Evolutionary conservation across 2,113 vertebrate species (phyloP), one percentile per base, ranked within the genome.

Genomic region (Chlorodrepanis virens): DNA sequence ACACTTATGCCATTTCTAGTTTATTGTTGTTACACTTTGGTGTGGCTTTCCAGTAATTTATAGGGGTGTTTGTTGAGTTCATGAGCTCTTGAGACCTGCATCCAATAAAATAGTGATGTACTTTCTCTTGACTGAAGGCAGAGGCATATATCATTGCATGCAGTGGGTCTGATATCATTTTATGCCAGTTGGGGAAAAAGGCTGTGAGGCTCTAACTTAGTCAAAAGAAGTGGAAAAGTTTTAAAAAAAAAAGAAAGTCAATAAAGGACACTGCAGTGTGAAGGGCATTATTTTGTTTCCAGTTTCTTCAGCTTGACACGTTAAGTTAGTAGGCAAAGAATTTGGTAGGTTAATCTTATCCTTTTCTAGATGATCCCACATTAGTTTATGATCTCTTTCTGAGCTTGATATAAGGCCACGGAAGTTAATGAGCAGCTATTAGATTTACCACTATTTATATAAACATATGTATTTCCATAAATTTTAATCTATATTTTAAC

Each of bases 101-200:
- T 96, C 97, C 94, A 96, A 97, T 98, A 97, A 98, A 98, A 98
- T 89, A 97, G 94, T 96, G 94, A 86, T 97, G 97, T 97, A 91
- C 47, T 97, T 98, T 98, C 96, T 97, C 92, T 97, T 97, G 97
- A 98, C 95, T 96, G 95, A 98, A 97, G 94, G 94, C 95, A 97
- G 87, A 59, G 37, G 91, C 87, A 96, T 97, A 98, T 97, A 97
- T 98, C 97, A 98, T 94, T 94, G 94, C 77, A 82, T 96, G 91
- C 95, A 96, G 97, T 98, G 94, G 97, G 93, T 97, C 96, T 96
- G 95, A 97, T 98, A 98, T 97, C 79, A 91, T 97, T 97, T 98
- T 94, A 93, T 94, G 95, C 83, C 42, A 65, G 75, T 83, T 96
- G 95, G 91, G 85, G 95, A 94, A 97, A 95, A 96, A 94, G 91